phyloP scores from a whole-genome alignment of 2,113 vertebrate species.

The Protobothrops mucrosquamatus region DNA sequence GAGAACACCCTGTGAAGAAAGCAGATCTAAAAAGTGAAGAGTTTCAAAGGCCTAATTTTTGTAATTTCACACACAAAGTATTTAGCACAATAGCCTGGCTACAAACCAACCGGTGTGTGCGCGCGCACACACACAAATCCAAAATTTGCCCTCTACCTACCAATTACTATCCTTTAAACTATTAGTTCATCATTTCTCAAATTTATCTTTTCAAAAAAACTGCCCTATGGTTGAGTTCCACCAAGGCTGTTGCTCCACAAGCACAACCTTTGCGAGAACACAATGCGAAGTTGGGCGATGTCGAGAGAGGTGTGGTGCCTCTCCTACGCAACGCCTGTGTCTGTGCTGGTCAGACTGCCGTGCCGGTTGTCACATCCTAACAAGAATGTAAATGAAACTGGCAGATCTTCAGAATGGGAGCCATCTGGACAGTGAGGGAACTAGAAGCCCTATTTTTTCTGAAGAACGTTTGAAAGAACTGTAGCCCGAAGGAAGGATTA shows the following conservation, averaged over 20 bases:
- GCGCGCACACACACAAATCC: not conserved
- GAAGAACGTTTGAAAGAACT: not conserved
- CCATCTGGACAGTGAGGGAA: not conserved
- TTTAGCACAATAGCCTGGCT: not conserved
- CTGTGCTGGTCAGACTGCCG: not conserved
- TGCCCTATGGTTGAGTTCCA: not conserved
- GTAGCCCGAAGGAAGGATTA: not conserved
- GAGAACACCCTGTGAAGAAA: not conserved
- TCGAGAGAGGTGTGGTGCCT: not conserved
- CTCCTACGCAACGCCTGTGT: not conserved
- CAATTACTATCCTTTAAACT: not conserved
- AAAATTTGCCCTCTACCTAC: not conserved
- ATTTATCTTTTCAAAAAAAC: not conserved
- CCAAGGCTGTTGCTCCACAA: not conserved
- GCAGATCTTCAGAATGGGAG: no score
- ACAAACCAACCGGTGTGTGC: not conserved
- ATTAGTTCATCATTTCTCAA: not conserved
- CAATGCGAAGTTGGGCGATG: not conserved
- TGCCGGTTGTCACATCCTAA: not conserved
- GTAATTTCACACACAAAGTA: no score
- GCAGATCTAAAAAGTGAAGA: not conserved
- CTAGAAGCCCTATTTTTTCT: not conserved
- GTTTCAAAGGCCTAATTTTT: not conserved
- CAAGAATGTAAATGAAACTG: not conserved
- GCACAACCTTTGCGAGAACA: not conserved